Evolutionary conservation across 2,888 invertebrate genomes (phyloP).

Genomic region (Hofmannophila pseudospretella): DNA sequence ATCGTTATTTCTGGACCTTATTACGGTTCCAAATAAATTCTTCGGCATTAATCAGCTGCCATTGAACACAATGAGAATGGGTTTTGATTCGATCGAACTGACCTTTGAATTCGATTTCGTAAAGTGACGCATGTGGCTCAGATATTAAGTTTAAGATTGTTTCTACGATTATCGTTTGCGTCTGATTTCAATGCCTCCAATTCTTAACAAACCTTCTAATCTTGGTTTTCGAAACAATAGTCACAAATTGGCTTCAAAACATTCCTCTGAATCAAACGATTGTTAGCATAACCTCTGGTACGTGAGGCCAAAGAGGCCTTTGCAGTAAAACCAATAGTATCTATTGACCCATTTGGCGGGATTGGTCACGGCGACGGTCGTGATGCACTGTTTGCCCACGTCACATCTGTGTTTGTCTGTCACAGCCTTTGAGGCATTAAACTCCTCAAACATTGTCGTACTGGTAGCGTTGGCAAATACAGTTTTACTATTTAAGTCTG

Average conservation of each 20-base stretch:
- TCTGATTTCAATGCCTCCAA: background rate
- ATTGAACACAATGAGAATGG: slow-evolving; percentile 2
- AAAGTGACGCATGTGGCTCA: background rate
- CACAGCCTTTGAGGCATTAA: slow-evolving; percentile 62
- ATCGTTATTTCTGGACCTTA: slow-evolving; percentile 19
- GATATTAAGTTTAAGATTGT: no score
- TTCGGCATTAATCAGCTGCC: slow-evolving; percentile 3
- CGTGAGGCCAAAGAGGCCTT: no score
- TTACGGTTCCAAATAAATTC: slow-evolving; percentile 2
- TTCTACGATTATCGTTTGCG: no score
- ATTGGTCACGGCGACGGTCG: slow-evolving; percentile 44
- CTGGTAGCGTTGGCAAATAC: slow-evolving; percentile 48
- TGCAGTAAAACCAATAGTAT: slow-evolving; percentile 41
- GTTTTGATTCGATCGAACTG: background rate
- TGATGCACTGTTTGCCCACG: slow-evolving; percentile 49
- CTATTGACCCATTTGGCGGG: slow-evolving; percentile 45
- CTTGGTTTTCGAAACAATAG: no score
- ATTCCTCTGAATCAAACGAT: no score
- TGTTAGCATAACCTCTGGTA: no score
- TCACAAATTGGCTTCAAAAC: no score
- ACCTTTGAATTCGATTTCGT: background rate
- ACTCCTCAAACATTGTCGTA: slow-evolving; percentile 56
- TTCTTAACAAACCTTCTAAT: background rate
- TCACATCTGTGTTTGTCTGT: slow-evolving; percentile 72
- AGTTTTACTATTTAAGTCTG: background rate